Evolutionary conservation across 2,797 vertebrate genomes (phyloP), one percentile per base, ranked within the genome.

Genomic region (Cuniculus paca): DNA sequence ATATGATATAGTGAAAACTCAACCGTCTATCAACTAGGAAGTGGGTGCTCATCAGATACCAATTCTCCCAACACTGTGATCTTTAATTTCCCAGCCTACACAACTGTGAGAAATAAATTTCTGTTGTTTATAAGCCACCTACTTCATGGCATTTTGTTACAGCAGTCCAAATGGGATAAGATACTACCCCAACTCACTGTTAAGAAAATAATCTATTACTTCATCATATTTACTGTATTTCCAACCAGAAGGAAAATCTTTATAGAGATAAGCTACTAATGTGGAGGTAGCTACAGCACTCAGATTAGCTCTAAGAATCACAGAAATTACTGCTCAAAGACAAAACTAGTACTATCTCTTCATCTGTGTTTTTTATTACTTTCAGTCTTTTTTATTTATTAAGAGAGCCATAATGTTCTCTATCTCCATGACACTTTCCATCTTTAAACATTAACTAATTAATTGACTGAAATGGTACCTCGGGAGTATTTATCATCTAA

Each of bases 371-470:
- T 97, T 87, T 95, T 78, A 84, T 89, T 70, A 65, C 34, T 87
- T 96, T 92, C 85, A 93, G 89, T 63, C 87, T 77, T 97, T 96
- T 96, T 96, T 95, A 90, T 96, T 96, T 95, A 90, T 96, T 93
- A 96, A 96, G 87, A 96, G 31, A 96, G 36, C 89, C 74, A 94
- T 95, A 70, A 83, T 63, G 78, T 85, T 97, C 95, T 93, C 84
- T 87, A 52, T 95, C 91, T 95, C 54, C 85, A 95, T 83, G 97
- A 97, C 93, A 96, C 75, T 95, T 95, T 94, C 93, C 95, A 97
- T 97, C 97, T 97, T 97, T 96, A 96, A 96, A 97, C 95, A 97
- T 98, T 97, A 98, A 97, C 95, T 97, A 97, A 97, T 97, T 96
- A 97, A 98, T 97, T 96, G 96, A 96, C 97, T 97, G 93, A 97